Base-by-base conservation (phyloP, 2,888 invertebrate species). In the Toxonevra muliebris region DNA sequence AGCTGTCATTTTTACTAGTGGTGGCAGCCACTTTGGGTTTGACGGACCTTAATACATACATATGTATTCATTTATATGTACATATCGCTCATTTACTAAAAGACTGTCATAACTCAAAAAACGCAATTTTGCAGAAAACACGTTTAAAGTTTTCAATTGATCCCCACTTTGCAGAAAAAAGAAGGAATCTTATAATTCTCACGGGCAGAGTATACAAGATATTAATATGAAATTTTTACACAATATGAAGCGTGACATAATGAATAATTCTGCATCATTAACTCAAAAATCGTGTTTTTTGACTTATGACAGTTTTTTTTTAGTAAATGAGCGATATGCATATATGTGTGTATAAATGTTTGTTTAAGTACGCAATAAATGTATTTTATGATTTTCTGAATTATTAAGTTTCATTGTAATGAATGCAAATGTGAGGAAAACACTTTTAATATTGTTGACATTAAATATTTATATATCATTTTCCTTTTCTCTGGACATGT, bases 311-410 rank as follows among this genome's bases (percentile, higher is more conserved):
- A 12, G 41, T 19, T 15, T 13, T 59, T 19, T 41, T n/a, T 42
- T n/a, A 17, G 59, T 42, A 42, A 4, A 3, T 19, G 13, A 2
- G 45, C 40, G 17, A 19, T 2, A 12, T 20, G 13, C 9, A 55
- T 48, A 8, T 59, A 41, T 50, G 50, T 15, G 59, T 12, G 17
- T 42, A 41, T 48, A 8, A 60, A 42, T 63, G 59, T 58, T 45
- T 64, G 45, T 48, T 45, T 42, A 59, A 60, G 50, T 61, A 42
- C 17, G 60, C 60, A 50, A 61, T 66, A 66, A 66, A 66, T 66
- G 66, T 60, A 66, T 66, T 66, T 61, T 61, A 50, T 57, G 43
- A 61, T 61, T 66, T 65, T 61, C 60, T 66, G 66, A 60, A 66
- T 66, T 66, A 66, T 61, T 66, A 53, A 61, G 54, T 58, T n/a